phyloP scores from a whole-genome alignment of 92 coral and sea anemone species.

The Porites cylindrica region DNA sequence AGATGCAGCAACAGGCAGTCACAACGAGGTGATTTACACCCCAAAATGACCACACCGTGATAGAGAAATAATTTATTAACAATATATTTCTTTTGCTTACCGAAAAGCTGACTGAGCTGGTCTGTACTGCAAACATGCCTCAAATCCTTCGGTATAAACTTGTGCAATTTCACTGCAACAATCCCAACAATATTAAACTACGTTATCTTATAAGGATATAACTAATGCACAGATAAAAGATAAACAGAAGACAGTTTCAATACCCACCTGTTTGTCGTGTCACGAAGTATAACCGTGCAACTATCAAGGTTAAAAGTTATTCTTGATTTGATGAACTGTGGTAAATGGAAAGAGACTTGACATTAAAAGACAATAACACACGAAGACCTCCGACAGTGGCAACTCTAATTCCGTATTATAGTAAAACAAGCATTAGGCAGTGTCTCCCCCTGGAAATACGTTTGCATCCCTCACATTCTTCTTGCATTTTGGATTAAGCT shows the following conservation, averaged over 20 bases:
- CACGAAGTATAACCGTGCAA: conserved; percentile 57
- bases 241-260: not conserved
- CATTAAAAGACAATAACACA: not conserved
- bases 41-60: no score
- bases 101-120: conserved; percentile 71
- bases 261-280: conserved; percentile 54
- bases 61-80: no score
- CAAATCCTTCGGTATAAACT: conserved; percentile 69
- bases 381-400: no score
- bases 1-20: no score
- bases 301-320: conserved; percentile 71
- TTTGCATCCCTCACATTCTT: no score
- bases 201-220: not conserved
- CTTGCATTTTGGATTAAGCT: no score
- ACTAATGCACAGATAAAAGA: not conserved
- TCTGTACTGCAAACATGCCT: conserved; percentile 72
- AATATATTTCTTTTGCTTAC: not conserved
- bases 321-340: conserved; percentile 65
- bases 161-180: conserved; percentile 69
- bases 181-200: not conserved
- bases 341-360: not conserved
- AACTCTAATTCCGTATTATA: no score
- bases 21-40: no score
- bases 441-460: no score
- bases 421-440: no score